phyloP scores from a whole-genome alignment of 2,797 vertebrate genomes.

The Micrastur ruficollis region DNA sequence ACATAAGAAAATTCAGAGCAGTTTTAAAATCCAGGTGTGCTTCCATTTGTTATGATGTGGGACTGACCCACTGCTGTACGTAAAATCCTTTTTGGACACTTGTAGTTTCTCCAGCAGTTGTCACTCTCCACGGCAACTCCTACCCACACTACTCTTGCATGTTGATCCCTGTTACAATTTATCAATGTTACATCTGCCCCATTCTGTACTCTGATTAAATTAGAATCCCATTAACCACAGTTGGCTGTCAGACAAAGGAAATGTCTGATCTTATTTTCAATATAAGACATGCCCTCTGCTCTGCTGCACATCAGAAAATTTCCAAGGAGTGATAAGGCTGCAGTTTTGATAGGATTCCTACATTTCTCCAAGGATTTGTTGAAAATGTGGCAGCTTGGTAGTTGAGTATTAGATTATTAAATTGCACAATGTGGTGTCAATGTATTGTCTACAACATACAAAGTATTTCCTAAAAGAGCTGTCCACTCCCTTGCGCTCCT shows the following conservation, averaged over 20 bases:
- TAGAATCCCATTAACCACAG: conserved; percentile 42
- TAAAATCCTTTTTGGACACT: neutral
- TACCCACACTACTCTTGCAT: neutral
- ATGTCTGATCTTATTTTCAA: conserved; percentile 26
- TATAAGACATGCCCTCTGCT: conserved; percentile 4
- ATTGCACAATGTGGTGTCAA: neutral
- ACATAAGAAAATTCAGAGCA: neutral
- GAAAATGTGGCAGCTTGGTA: neutral
- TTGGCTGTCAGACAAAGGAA: conserved; percentile 47
- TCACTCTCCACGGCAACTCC: neutral
- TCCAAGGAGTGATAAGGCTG: conserved; percentile 1
- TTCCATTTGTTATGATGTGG: neutral
- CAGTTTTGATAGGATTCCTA: neutral
- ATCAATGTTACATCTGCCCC: conserved; percentile 13
- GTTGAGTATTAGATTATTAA: neutral
- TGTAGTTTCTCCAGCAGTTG: neutral
- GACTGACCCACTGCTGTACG: neutral
- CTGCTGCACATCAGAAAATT: neutral
- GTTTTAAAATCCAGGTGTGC: neutral
- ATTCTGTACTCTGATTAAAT: conserved; percentile 35
- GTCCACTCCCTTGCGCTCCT: neutral
- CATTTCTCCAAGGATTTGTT: neutral
- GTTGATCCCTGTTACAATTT: conserved; percentile 35
- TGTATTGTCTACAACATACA: neutral
- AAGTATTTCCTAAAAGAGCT: neutral